Evolutionary conservation across 2,888 invertebrate genomes (phyloP), one percentile per base, ranked within the genome.

Genomic region (Rhopalosiphum nymphaeae): DNA sequence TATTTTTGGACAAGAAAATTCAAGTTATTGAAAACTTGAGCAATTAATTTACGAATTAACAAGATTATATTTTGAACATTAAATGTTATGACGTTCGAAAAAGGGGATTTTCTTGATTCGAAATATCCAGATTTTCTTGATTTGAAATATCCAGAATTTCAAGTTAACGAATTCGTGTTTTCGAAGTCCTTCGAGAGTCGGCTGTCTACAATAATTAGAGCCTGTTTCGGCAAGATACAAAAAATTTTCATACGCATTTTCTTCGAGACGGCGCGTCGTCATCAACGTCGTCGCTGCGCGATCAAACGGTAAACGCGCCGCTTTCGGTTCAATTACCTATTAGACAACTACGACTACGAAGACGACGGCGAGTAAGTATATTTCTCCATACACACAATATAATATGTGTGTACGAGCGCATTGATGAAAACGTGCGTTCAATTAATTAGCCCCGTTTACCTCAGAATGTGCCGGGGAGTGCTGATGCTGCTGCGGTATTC

Each of bases 391-490:
- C 2, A 21, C 3, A 36, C 36, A 36, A n/a, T 78, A 9, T 57
- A 67, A 10, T 89, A 29, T 25, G 36, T 36, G 88, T 53, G 88
- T 88, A 10, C n/a, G 36, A 36, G 25, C 36, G 57, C 89, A 57
- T 89, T 44, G 42, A 89, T 44, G 57, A 42, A 57, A 56, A 42
- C 90, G 90, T 67, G 49, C 67, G 67, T 49, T 49, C 56, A 56
- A 91, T 91, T 91, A 91, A 91, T 91, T 84, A 91, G 78, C 53
- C 21, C 42, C 91, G 44, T 56, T 91, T 53, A 84, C 53, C 42
- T 91, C 53, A 91, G 91, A 91, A 91, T 49, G 91, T 26, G 78
- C 91, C 16, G 49, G 16, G 21, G 21, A 85, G 78, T 78, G 78
- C 87, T 49, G 53, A 42, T 21, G 67, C 9, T 16, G 42, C 84